Conservation (phyloP, 2,113 vertebrate species). For the Actenoides lindsayi region DNA sequence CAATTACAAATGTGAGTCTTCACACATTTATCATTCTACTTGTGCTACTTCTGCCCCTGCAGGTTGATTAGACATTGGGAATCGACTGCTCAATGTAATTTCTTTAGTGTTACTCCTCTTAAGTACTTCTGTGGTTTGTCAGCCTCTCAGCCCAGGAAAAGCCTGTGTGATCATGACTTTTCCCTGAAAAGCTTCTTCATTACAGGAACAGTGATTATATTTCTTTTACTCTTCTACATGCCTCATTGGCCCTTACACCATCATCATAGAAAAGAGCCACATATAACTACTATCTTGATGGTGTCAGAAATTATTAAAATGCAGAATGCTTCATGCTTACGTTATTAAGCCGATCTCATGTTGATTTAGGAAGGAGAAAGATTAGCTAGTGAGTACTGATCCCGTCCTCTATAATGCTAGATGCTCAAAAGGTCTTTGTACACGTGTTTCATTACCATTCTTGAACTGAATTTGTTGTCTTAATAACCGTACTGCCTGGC, state of each 20-base stretch:
- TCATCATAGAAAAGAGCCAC: neutral
- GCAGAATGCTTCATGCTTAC: neutral
- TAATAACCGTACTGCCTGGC: neutral
- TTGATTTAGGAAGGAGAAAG: neutral
- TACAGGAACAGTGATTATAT: neutral
- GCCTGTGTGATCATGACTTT: neutral
- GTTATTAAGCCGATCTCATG: neutral
- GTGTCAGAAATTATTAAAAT: neutral
- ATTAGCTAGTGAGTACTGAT: neutral
- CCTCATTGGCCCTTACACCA: neutral
- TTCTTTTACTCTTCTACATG: neutral
- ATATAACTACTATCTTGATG: neutral
- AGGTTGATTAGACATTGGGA: neutral
- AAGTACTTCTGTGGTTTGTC: neutral
- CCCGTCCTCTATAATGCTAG: neutral
- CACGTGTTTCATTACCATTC: neutral
- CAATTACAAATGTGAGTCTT: neutral
- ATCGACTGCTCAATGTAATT: neutral
- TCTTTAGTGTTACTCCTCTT: neutral
- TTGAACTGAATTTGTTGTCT: neutral
- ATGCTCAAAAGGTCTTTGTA: neutral
- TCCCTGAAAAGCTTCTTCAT: neutral
- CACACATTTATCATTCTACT: neutral
- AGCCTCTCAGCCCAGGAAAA: neutral
- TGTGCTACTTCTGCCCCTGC: neutral